Evolutionary conservation across 2,113 vertebrate species (phyloP), one percentile per base, ranked within the genome.

Genomic region (Corvus hawaiiensis): DNA sequence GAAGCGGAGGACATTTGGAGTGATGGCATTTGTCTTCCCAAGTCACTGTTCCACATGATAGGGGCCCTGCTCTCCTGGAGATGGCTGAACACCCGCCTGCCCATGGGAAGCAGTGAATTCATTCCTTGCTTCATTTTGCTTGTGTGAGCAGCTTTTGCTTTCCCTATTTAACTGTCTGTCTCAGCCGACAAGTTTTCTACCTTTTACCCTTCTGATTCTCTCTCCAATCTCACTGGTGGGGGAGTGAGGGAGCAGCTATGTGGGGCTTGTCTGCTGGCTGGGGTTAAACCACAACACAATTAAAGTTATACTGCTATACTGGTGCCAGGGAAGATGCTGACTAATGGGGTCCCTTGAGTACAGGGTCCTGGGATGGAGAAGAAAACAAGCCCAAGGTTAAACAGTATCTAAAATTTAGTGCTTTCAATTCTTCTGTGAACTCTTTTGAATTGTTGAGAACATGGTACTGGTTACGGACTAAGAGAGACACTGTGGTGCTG

Each of bases 1-100:
- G 11, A 55, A 22, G 11, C 7, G 16, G 8, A 3, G 5, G 7
- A 10, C 5, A 1, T 49, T 75, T 39, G 30, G 10, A 41, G 13
- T 7, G 13, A 21, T 20, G 43, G 7, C 0, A 0, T 41, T 56
- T 85, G 24, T 13, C 20, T 43, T 66, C 43, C 52, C 30, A 11
- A 66, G 20, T 24, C 71, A 24, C 24, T 0, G 0, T 2, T 8
- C 13, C 13, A 15, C 24, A 26, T 49, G 43, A 30, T 28, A 30
- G 55, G 55, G 8, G 43, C 24, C 24, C 35, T 58, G 51, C 35
- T 41, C 30, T 75, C 51, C 61, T 43, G 43, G 30, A 3, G 8
- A 43, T 27, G 52, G 52, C 27, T 14, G 62, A 52, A 10, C 37
- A 32, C 21, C 11, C 0, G 0, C 20, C 71, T 20, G 30, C 16